Percentiles rank a stretch among this genome's conserved stretches.
Conservation (phyloP, 2,888 invertebrate species). For the Caradrina kadenii region DNA sequence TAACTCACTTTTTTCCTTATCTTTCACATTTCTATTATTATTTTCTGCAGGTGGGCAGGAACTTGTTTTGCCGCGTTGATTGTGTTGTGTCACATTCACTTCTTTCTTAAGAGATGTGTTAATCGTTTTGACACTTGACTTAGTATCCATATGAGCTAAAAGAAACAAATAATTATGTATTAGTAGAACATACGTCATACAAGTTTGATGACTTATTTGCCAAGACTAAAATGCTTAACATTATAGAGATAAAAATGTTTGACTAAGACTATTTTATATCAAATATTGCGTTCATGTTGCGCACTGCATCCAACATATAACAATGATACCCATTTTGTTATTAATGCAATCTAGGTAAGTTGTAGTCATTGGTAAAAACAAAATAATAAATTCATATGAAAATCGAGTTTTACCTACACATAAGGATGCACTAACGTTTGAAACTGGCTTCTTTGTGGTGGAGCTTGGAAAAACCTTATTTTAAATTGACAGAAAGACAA, state of each 20-base stretch:
- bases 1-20: constrained; percentile 71
- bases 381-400: no score
- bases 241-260: constrained; percentile 12
- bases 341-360: background rate
- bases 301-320: constrained; percentile 2
- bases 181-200: background rate
- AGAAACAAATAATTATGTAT: constrained; percentile 38
- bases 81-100: constrained; percentile 63
- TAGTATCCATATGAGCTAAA: constrained; percentile 76
- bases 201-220: constrained; percentile 14
- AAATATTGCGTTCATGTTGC: background rate
- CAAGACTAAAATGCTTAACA: constrained; percentile 10
- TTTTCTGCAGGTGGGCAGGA: constrained; percentile 61
- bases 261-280: background rate
- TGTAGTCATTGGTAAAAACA: background rate
- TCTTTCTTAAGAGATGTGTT: constrained; percentile 68
- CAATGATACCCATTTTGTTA: background rate
- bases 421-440: background rate
- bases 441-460: background rate
- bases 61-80: constrained; percentile 64
- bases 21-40: constrained; percentile 54
- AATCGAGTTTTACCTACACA: background rate
- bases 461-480: background rate
- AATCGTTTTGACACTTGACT: constrained; percentile 72
- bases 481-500: constrained; percentile 20